Evolutionary conservation across 2,113 vertebrate genomes (phyloP), one percentile per base, ranked within the genome.

Genomic region (Nycticryphes semicollaris): DNA sequence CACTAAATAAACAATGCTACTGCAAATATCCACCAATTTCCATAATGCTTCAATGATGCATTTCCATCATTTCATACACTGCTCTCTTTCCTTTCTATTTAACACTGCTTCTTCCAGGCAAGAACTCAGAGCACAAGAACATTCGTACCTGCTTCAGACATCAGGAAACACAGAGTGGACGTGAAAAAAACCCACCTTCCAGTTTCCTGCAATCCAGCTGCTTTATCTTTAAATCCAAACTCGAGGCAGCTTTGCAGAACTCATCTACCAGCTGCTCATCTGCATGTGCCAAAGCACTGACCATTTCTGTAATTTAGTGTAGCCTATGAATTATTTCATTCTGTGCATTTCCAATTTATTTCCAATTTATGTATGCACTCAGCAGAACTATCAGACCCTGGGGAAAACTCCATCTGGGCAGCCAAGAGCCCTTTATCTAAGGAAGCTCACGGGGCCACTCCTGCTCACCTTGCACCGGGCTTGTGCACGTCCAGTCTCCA

Each of bases 21-120:
- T 86, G 92, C 92, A 92, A 92, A 97, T 95, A 87, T 13, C 92
- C 84, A 86, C 62, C 80, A 19, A 47, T 85, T 96, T 81, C 87
- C 77, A 84, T 72, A 64, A 70, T 20, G 7, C 64, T 87, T 64
- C 79, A 35, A 18, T 39, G 90, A 30, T 39, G 45, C 35, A 35
- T 45, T 92, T 93, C 53, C 59, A n/a, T 73, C 14, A 41, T 62
- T 50, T 43, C 66, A 68, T 4, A 33, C 45, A 8, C 23, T 90
- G 60, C 78, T 22, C 12, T 48, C 28, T 28, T 39, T 30, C 59
- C 27, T 70, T 27, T 25, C 76, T 78, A 19, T 45, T 93, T 73
- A 41, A 43, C 12, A 1, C 31, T 70, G 3, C 67, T 72, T n/a
- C 14, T 41, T 60, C 45, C 92, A 90, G 30, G 25, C 31, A 73